Evolutionary conservation across 35 echinoderm and acorn worm genomes (phyloP), one percentile per base, ranked within the genome.

Genomic region (Apostichopus californicus): DNA sequence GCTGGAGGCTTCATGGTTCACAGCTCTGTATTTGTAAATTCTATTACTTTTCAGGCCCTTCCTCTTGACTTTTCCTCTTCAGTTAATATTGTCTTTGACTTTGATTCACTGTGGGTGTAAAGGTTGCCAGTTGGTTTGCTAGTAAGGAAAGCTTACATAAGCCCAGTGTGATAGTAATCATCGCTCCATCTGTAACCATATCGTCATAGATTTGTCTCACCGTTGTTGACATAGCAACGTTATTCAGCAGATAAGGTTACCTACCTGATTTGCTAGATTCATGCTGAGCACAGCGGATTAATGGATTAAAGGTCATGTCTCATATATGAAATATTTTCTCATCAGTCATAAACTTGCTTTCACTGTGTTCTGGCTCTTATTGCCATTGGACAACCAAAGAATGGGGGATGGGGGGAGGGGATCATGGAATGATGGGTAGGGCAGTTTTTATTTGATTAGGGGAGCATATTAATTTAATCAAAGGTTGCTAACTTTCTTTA

Each of bases 191-290:
- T 75, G 71, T 22, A n/a, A 75, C 71, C 21, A 22, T 75, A 75
- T 18, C 71, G 0, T 13, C 71, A 75, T 75, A 18, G 71, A 75
- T 56, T 58, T 22, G 55, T 59, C 55, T 59, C 57, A 85, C 81
- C 6, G 55, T 23, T 85, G 81, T 85, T 85, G 81, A 85, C 57
- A 85, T 85, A 85, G 81, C 81, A 85, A 85, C 81, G 8, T 54
- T 20, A 20, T 85, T 85, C 15, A 13, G 81, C 6, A 52, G 55
- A 23, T 85, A 14, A 59, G 13, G 23, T 85, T 85, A 28, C 81
- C 20, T 20, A 58, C 21, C 55, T 85, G 54, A 15, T 8, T 10
- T 59, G 17, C 55, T 8, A 57, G 55, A 54, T 6, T 10, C 81
- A 56, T 85, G 81, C 81, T 59, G 81, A 25, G 81, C 54, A 15